A percentile compares a stretch with the other conserved stretches of the same genome.
These are phyloP conservation scores for Luidia sarsii DNA, from an alignment of 53 echinoderm and acorn worm genomes.

Conservation along the genomic window DNA sequence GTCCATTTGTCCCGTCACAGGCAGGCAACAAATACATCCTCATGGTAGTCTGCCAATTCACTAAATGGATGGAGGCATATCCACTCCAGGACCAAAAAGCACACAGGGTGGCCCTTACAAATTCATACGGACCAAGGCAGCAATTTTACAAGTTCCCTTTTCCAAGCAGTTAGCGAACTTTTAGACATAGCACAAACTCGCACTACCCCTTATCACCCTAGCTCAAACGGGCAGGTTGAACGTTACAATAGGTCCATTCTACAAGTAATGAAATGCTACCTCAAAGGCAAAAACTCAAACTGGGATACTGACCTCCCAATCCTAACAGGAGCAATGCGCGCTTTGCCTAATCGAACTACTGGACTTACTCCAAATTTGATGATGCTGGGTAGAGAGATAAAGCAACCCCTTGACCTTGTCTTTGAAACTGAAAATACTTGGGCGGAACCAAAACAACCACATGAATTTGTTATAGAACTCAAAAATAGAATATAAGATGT, in stretches of 20 bases:
- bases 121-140: no score
- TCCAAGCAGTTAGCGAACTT: constrained; percentile 57
- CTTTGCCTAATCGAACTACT: constrained; percentile 29
- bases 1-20: not conserved
- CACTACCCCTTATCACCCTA: constrained; percentile 67
- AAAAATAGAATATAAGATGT: not conserved
- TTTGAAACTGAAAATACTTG: not conserved
- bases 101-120: constrained; percentile 35
- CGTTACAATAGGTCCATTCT: constrained; percentile 62
- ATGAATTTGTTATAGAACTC: not conserved
- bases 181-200: constrained; percentile 61
- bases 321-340: constrained; percentile 57
- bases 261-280: constrained; percentile 52
- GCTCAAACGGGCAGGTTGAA: constrained; percentile 71
- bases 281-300: constrained; percentile 45
- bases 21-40: constrained; percentile 48
- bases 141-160: constrained; percentile 58
- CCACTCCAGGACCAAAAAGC: constrained; percentile 61
- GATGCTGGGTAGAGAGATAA: constrained; percentile 65
- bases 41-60: constrained; percentile 49
- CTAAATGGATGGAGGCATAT: constrained; percentile 60
- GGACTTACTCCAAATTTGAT: constrained; percentile 60
- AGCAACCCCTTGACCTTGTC: constrained; percentile 26
- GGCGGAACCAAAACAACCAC: not conserved
- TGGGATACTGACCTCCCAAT: constrained; percentile 75